A percentile compares a stretch with the other conserved stretches of the same genome.
Conservation (phyloP, 2,113 vertebrate genomes). For the Cryptomyrus ogoouensis region DNA sequence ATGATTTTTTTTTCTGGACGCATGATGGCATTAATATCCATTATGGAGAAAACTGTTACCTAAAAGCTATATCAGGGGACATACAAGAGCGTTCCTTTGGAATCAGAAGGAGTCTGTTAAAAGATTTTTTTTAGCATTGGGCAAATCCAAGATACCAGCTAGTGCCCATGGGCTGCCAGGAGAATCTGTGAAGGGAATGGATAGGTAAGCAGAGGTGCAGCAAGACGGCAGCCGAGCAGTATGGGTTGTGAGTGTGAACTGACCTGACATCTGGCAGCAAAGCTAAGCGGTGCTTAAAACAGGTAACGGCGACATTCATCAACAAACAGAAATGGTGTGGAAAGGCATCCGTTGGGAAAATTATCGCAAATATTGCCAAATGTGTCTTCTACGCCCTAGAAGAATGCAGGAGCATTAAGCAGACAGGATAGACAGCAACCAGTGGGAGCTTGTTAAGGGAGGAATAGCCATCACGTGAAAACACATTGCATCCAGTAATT, state of each 20-base stretch:
- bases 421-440: background rate
- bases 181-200: slow-evolving; percentile 3
- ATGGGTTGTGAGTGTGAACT: background rate
- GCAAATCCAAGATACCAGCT: background rate
- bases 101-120: background rate
- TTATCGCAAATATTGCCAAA: slow-evolving; percentile 23
- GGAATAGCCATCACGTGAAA: background rate
- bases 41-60: background rate
- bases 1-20: background rate
- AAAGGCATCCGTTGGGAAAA: slow-evolving; percentile 5
- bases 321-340: slow-evolving; percentile 10
- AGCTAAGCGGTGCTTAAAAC: slow-evolving; percentile 14
- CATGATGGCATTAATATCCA: background rate
- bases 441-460: background rate
- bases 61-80: background rate
- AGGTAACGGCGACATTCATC: slow-evolving; percentile 19
- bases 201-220: slow-evolving; percentile 3
- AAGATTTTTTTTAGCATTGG: background rate
- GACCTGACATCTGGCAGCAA: slow-evolving; percentile 20
- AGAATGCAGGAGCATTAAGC: background rate
- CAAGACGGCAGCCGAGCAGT: background rate
- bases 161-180: background rate
- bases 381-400: background rate
- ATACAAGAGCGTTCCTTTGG: background rate
- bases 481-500: background rate